These are phyloP conservation scores for Scolanthus callimorphus DNA, from an alignment of 92 coral and sea anemone species.

Conservation along the genomic window DNA sequence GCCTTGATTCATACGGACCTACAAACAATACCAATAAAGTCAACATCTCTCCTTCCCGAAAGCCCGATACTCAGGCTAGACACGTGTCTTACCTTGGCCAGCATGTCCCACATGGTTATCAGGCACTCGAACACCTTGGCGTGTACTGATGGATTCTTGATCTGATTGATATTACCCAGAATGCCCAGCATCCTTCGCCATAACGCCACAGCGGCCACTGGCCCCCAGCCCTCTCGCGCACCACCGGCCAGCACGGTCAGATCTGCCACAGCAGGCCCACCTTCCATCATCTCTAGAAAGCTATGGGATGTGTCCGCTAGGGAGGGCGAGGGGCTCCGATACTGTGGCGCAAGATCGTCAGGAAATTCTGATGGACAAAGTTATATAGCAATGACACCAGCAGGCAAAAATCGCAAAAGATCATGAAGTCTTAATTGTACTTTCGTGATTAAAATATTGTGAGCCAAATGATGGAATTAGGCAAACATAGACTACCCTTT, in stretches of 20 bases:
- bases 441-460: too few relatives aligned
- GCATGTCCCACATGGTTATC: conserved; percentile 86
- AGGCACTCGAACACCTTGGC: conserved; percentile 89
- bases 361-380: conserved; percentile 45
- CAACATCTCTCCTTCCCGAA: too few relatives aligned
- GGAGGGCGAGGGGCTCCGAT: conserved; percentile 59
- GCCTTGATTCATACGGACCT: conserved; percentile 99
- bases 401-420: too few relatives aligned
- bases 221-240: conserved; percentile 92
- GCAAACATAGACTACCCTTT: too few relatives aligned
- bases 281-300: conserved; percentile 61
- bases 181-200: conserved; percentile 99
- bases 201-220: conserved; percentile 79
- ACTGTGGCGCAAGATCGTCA: conserved; percentile 48
- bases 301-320: conserved; percentile 52
- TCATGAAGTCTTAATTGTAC: too few relatives aligned
- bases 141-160: conserved; percentile 79
- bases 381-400: not conserved
- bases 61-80: too few relatives aligned
- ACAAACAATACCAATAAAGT: too few relatives aligned
- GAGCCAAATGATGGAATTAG: too few relatives aligned
- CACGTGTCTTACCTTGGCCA: conserved; percentile 81
- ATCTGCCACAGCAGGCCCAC: conserved; percentile 45
- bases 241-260: conserved; percentile 95
- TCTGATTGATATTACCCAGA: conserved; percentile 90